These are phyloP conservation scores for Lochmaea capreae DNA, from an alignment of 2,888 invertebrate species.

Conservation along the genomic window DNA sequence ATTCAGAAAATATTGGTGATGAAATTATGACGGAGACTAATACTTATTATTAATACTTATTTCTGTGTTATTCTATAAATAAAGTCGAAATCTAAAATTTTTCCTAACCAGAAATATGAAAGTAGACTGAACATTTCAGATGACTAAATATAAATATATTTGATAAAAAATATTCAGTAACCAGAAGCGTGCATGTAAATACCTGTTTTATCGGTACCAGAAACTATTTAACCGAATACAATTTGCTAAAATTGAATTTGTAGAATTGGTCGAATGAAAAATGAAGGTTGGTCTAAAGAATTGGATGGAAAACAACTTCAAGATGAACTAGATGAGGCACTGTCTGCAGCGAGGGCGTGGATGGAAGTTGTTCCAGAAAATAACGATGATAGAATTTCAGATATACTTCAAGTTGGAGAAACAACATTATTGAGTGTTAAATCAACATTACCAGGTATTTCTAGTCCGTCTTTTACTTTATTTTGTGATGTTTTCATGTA, in stretches of 20 bases:
- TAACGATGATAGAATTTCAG: conserved; percentile 63
- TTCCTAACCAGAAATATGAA: no score
- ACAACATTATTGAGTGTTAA: conserved; percentile 76
- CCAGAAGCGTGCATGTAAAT: no score
- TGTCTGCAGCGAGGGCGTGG: conserved; percentile 74
- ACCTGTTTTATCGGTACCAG: no score
- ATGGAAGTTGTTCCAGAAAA: conserved; percentile 71
- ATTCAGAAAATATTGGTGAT: no score
- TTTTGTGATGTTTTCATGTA: neutral
- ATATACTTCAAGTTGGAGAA: conserved; percentile 78
- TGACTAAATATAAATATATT: no score
- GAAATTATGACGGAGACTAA: no score
- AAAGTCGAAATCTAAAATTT: no score
- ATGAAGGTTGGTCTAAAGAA: conserved; percentile 68
- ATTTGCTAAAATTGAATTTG: conserved; percentile 8
- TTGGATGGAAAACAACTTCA: conserved; percentile 60
- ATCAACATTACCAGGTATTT: conserved; percentile 72
- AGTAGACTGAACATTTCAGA: no score
- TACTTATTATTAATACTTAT: no score
- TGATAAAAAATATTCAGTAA: no score
- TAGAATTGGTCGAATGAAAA: conserved; percentile 73
- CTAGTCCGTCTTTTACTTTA: neutral
- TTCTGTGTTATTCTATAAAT: no score
- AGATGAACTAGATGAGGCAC: conserved; percentile 53
- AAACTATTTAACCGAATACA: neutral